phyloP scores from a whole-genome alignment of 2,797 vertebrate species.

The Selene dorsalis region DNA sequence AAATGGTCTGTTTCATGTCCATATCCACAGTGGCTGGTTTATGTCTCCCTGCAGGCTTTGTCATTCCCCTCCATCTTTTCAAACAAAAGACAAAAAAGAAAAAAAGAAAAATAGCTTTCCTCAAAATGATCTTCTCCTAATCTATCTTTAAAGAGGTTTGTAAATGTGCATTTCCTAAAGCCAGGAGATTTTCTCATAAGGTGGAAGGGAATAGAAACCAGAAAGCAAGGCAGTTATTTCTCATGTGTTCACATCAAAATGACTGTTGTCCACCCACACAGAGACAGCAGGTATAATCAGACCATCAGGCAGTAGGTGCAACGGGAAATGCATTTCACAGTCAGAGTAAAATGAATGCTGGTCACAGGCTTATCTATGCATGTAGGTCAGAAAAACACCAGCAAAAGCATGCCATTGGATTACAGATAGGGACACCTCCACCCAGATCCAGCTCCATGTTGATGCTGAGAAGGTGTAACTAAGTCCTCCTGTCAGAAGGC shows the following conservation, averaged over 20 bases:
- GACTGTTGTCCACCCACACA: slow-evolving; percentile 66
- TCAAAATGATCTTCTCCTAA: slow-evolving; percentile 13
- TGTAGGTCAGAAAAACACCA: slow-evolving; percentile 58
- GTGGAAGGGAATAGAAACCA: slow-evolving; percentile 18
- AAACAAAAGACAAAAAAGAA: slow-evolving; percentile 19
- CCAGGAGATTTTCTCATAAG: slow-evolving; percentile 22
- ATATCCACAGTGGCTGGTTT: slow-evolving; percentile 9
- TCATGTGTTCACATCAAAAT: slow-evolving; percentile 41
- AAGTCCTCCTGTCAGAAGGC: slow-evolving; percentile 67
- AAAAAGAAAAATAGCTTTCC: slow-evolving; percentile 24
- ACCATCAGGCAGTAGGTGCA: slow-evolving; percentile 48
- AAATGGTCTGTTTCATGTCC: neutral
- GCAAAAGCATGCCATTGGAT: slow-evolving; percentile 47
- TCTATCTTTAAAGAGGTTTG: slow-evolving; percentile 29
- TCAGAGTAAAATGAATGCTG: slow-evolving; percentile 39
- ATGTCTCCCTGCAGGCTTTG: slow-evolving; percentile 8
- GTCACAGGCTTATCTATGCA: slow-evolving; percentile 34
- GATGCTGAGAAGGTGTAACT: slow-evolving; percentile 67
- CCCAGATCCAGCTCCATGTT: slow-evolving; percentile 43
- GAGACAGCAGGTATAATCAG: slow-evolving; percentile 58
- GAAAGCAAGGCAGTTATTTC: slow-evolving; percentile 37
- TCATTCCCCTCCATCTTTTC: slow-evolving; percentile 29
- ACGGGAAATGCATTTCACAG: slow-evolving; percentile 49
- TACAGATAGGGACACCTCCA: slow-evolving; percentile 38
- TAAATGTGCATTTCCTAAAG: slow-evolving; percentile 33